Conservation (phyloP, 2,797 vertebrate species). For the Phaenicophaeus curvirostris region DNA sequence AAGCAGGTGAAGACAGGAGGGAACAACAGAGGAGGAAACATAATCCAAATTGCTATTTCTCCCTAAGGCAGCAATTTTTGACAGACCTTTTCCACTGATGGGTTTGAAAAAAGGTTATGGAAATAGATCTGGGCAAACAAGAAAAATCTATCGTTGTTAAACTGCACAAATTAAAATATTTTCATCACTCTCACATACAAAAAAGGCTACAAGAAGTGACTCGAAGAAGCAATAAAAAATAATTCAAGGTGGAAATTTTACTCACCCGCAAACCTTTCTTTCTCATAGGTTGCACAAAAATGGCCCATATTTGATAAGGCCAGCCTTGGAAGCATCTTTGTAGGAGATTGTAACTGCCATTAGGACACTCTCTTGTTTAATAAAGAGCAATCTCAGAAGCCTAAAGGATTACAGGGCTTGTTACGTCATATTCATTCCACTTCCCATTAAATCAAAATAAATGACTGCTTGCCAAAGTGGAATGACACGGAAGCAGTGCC, state of each 20-base stretch:
- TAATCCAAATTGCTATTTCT: not conserved
- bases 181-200: not conserved
- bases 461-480: not conserved
- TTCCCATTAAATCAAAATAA: not conserved
- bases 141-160: not conserved
- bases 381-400: not conserved
- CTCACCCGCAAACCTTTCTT: not conserved
- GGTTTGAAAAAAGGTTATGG: not conserved
- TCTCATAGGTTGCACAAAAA: not conserved
- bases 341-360: not conserved
- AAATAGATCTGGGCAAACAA: not conserved
- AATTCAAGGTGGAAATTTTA: not conserved
- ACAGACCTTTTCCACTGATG: not conserved
- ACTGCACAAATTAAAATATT: not conserved
- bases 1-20: not conserved
- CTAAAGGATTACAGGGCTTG: not conserved
- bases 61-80: not conserved
- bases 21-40: not conserved
- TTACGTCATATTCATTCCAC: not conserved
- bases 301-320: not conserved
- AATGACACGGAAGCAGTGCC: not conserved
- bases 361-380: not conserved
- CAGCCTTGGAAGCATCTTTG: not conserved
- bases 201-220: not conserved
- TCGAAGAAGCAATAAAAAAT: not conserved